These are phyloP conservation scores for Heliconius hermathena DNA, from an alignment of 1,140 invertebrate genomes.

Conservation along the genomic window DNA sequence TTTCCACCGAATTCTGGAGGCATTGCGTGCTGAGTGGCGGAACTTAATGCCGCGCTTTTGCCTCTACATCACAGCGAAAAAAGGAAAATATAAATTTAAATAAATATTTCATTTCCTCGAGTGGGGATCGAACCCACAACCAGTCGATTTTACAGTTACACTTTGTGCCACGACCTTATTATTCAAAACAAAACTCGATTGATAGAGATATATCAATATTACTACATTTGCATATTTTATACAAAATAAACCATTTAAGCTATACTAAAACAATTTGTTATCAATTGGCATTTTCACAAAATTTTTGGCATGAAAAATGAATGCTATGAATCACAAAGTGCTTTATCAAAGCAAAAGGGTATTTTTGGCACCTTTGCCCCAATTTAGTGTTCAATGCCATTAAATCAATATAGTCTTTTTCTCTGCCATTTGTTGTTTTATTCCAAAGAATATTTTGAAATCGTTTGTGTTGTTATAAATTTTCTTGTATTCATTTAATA, in stretches of 20 bases:
- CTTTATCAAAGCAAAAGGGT: conserved; percentile 24
- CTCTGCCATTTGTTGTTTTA: conserved; percentile 7
- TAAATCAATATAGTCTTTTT: conserved; percentile 2
- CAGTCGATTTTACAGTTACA: no score
- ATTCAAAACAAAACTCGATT: neutral
- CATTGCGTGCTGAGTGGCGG: no score
- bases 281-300: conserved; percentile 9
- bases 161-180: no score
- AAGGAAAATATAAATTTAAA: no score
- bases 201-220: neutral
- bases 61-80: no score
- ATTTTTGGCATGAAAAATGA: conserved; percentile 40
- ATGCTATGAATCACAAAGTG: conserved; percentile 55
- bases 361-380: conserved; percentile 7
- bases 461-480: neutral
- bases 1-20: no score
- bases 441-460: neutral
- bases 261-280: neutral
- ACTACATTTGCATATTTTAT: neutral
- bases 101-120: no score
- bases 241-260: conserved; percentile 3
- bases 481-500: no score
- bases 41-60: no score
- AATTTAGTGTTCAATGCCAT: neutral
- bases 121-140: no score